These are phyloP conservation scores for Troglohyphantes excavatus DNA, from an alignment of 2,888 invertebrate genomes.

Conservation along the genomic window DNA sequence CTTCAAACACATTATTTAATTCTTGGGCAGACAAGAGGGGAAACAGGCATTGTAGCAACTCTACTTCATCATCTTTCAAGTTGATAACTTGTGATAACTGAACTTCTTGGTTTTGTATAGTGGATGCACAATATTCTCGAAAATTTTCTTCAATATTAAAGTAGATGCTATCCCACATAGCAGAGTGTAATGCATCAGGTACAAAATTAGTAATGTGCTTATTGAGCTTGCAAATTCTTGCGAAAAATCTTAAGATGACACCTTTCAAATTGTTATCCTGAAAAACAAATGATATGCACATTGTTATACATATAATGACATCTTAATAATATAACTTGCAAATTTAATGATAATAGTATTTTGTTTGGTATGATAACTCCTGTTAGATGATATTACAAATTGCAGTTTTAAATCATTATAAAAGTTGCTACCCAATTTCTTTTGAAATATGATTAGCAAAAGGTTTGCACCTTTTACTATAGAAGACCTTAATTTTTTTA, in stretches of 20 bases:
- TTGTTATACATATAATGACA: no score
- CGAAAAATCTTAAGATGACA: conserved; percentile 33
- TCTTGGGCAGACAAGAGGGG: conserved; percentile 9
- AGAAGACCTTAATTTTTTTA: no score
- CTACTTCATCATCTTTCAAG: conserved; percentile 48
- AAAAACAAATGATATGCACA: conserved; percentile 34
- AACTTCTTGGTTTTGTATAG: not conserved
- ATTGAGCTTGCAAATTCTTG: conserved; percentile 35
- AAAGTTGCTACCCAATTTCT: no score
- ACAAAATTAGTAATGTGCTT: conserved; percentile 8
- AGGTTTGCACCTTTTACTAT: no score
- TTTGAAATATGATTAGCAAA: no score
- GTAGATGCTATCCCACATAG: conserved; percentile 29
- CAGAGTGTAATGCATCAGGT: conserved; percentile 19
- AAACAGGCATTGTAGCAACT: conserved; percentile 27
- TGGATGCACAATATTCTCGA: conserved; percentile 1
- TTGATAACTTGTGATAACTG: not conserved
- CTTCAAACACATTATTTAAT: conserved; percentile 10
- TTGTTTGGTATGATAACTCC: no score
- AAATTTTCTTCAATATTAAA: conserved; percentile 34
- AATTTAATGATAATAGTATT: no score
- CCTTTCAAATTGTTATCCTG: conserved; percentile 23
- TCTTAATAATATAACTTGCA: no score
- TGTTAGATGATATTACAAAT: no score
- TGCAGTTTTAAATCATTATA: no score